Evolutionary conservation across 2,888 invertebrate species (phyloP).

Genomic region (Silvanus unidentatus): DNA sequence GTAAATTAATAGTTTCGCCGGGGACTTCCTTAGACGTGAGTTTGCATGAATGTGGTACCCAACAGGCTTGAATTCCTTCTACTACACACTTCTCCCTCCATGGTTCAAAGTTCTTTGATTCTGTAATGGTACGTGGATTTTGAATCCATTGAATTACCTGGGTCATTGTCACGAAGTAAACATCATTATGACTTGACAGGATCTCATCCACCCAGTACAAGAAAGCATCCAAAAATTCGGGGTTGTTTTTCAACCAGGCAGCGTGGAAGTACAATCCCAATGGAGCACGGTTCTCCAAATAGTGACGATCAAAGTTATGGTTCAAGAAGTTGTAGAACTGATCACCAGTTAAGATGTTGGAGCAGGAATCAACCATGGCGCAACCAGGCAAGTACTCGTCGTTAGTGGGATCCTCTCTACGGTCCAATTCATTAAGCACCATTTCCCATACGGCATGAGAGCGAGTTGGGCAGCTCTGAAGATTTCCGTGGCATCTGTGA

Average conservation of each 20-base stretch:
- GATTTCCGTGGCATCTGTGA: conserved; percentile 86
- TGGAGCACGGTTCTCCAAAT: conserved; percentile 84
- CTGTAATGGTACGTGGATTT: conserved; percentile 76
- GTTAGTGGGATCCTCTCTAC: conserved; percentile 82
- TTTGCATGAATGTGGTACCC: conserved; percentile 87
- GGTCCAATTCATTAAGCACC: conserved; percentile 91
- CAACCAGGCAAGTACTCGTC: conserved; percentile 88
- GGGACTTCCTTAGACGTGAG: conserved; percentile 88
- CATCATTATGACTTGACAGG: conserved; percentile 77
- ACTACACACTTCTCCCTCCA: conserved; percentile 92
- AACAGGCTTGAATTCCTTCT: conserved; percentile 76
- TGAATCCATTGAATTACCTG: conserved; percentile 95
- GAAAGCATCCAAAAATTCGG: conserved; percentile 87
- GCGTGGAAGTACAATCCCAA: conserved; percentile 90
- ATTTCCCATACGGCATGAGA: conserved; percentile 95
- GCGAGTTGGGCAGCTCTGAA: conserved; percentile 85
- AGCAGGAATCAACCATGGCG: conserved; percentile 93
- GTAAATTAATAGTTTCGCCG: conserved; percentile 88
- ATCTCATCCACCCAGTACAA: conserved; percentile 90
- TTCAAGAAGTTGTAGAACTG: conserved; percentile 92
- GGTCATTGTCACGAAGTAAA: conserved; percentile 94
- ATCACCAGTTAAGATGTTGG: conserved; percentile 84
- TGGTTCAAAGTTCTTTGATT: conserved; percentile 87
- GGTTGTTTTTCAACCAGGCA: conserved; percentile 88
- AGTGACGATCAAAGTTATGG: conserved; percentile 89